Evolutionary conservation across 2,113 vertebrate species (phyloP), one percentile per base, ranked within the genome.

Genomic region (Grammomys dolichurus): DNA sequence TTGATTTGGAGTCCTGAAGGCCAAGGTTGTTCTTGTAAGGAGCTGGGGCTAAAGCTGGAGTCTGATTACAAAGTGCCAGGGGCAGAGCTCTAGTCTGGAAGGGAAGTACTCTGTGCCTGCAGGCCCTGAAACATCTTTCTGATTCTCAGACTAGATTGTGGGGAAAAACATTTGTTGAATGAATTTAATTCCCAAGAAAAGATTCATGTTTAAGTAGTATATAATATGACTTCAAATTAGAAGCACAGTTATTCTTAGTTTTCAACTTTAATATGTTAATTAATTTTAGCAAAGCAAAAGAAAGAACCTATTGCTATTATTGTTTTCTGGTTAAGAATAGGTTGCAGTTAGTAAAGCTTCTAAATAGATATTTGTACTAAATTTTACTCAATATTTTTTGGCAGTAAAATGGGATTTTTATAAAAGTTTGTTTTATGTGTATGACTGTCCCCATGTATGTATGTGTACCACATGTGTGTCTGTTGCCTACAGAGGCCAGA

Each of bases 301-400:
- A 28, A 92, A 51, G 77, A 88, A 26, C 17, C 26, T 67, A 33
- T 86, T 54, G 13, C 24, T 78, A 48, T 28, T 84, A 78, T 17
- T 94, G 84, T n/a, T 96, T 95, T 54, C 75, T 91, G 70, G 58
- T 46, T 72, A 72, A 69, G 78, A 92, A 63, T 97, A 76, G 75
- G 36, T 89, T 87, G 89, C 56, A 60, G n/a, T 81, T 36, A 91
- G 73, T 93, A 72, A 92, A 93, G 46, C 75, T 78, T 77, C 33
- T 87, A 93, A 84, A 48, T 51, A 10, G 26, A n/a, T 70, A 22
- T 76, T 95, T 36, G 75, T 81, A 82, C 46, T 95, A 56, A 85
- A 67, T 92, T 90, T 81, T 58, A 40, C 58, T 9, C 3, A 51
- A 36, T 9, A 13, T 81, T 77, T n/a, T 88, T 88, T 77, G 60